These are phyloP conservation scores for Formica aserva DNA, from an alignment of 2,888 invertebrate genomes.

Conservation along the genomic window DNA sequence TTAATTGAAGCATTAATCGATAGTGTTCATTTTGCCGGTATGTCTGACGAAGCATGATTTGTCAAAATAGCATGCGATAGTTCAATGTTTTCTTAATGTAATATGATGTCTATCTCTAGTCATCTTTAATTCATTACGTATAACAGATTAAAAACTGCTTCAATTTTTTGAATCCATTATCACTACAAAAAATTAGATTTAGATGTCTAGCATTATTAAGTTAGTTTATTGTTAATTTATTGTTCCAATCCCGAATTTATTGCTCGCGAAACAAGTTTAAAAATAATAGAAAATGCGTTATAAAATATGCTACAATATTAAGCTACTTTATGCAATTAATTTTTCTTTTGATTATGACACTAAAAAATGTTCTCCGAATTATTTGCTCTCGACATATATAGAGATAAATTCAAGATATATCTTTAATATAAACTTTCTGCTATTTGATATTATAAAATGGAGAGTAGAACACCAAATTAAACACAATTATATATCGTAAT, in stretches of 20 bases:
- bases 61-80: not conserved
- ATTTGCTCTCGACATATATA: not conserved
- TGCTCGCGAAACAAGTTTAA: not conserved
- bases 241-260: not conserved
- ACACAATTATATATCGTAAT: not conserved
- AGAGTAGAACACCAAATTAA: not conserved
- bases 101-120: not conserved
- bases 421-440: not conserved
- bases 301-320: not conserved
- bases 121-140: not conserved
- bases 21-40: not conserved
- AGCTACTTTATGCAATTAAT: not conserved
- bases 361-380: not conserved
- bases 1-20: not conserved
- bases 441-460: not conserved
- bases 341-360: not conserved
- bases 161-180: not conserved
- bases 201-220: not conserved
- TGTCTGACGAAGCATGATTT: conserved; percentile 6
- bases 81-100: not conserved
- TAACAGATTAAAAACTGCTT: not conserved
- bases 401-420: not conserved
- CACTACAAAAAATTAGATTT: not conserved
- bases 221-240: not conserved
- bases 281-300: not conserved